phyloP scores from a whole-genome alignment of 2,797 vertebrate species.

The Anguilla obscura region DNA sequence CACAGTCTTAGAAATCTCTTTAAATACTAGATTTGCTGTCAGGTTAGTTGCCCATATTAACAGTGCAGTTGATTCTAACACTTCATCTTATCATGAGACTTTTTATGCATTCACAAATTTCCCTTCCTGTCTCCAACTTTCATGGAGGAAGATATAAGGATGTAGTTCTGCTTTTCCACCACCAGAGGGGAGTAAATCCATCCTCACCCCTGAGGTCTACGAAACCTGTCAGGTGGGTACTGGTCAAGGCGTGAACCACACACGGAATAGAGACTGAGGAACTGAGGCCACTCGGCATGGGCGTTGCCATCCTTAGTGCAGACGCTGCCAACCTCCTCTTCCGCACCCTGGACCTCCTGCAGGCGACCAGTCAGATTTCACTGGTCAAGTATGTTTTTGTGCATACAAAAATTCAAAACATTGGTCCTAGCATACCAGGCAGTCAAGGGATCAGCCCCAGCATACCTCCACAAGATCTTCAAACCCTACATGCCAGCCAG shows the following conservation, averaged over 20 bases:
- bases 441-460: no score
- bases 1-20: background rate
- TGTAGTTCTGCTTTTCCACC: slow-evolving; percentile 73
- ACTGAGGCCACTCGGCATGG: no score
- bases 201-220: slow-evolving; percentile 57
- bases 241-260: background rate
- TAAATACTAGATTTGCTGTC: background rate
- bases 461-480: no score
- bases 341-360: no score
- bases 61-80: slow-evolving; percentile 2
- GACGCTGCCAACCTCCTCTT: no score
- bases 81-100: background rate
- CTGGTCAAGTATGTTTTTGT: no score
- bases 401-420: no score
- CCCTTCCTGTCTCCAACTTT: slow-evolving; percentile 56
- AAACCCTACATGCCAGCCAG: no score
- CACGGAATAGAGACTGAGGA: no score
- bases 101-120: slow-evolving; percentile 42
- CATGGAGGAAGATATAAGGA: slow-evolving; percentile 61
- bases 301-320: no score
- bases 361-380: no score
- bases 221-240: slow-evolving; percentile 42
- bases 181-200: slow-evolving; percentile 68
- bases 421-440: no score
- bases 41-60: background rate